phyloP scores from a whole-genome alignment of 37 sponge, comb jelly and placozoan species.

The Dysidea cf. avara region DNA sequence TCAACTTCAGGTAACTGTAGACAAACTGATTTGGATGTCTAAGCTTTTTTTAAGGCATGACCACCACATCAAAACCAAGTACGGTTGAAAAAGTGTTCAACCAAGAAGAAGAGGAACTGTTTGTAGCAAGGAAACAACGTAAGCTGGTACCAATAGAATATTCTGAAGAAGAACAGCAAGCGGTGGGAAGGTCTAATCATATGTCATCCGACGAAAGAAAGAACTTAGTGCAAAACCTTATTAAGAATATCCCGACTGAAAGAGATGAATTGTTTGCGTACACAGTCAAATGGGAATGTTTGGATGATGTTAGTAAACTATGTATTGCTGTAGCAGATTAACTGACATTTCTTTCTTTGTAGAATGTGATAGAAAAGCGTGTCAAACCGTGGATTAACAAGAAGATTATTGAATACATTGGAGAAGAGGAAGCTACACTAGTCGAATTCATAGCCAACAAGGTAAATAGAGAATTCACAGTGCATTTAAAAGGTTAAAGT shows the following conservation, averaged over 20 bases:
- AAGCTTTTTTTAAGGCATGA: not conserved
- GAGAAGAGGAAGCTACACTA: conserved; percentile 90
- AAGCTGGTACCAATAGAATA: conserved; percentile 67
- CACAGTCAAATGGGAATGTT: conserved; percentile 83
- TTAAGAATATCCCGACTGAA: conserved; percentile 87
- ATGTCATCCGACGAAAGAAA: conserved; percentile 82
- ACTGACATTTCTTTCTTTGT: not conserved
- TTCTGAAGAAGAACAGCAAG: conserved; percentile 61
- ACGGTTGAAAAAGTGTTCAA: conserved; percentile 56
- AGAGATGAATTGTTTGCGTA: conserved; percentile 94
- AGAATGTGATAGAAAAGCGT: conserved; percentile 90
- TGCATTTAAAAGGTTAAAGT: conserved; percentile 16
- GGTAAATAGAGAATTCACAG: conserved; percentile 25
- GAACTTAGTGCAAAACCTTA: conserved; percentile 81
- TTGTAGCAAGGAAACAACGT: conserved; percentile 54
- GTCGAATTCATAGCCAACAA: conserved; percentile 95
- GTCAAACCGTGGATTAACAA: conserved; percentile 93
- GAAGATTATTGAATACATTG: conserved; percentile 98
- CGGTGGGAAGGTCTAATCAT: conserved; percentile 25
- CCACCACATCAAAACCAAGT: not conserved
- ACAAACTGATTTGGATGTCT: conserved; percentile 4
- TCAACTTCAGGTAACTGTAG: not conserved
- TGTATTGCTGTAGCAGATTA: not conserved
- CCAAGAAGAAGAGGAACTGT: conserved; percentile 51
- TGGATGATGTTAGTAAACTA: conserved; percentile 78